Evolutionary conservation across 2,888 invertebrate genomes (phyloP).

Genomic region (Vanessa cardui): DNA sequence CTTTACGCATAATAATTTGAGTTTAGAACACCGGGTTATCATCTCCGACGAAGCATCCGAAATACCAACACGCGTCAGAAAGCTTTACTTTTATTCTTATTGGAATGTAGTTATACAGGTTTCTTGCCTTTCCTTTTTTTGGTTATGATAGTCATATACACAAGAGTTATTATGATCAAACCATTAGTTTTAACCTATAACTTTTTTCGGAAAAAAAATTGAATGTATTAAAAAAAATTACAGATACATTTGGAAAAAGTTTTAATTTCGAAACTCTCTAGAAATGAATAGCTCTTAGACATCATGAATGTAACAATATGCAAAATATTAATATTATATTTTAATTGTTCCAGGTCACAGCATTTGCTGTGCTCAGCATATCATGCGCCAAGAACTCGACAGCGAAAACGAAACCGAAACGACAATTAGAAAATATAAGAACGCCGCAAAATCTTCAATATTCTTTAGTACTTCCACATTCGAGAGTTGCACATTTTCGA

Average conservation of each 20-base stretch:
- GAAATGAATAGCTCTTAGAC: too few species aligned
- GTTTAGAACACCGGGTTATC: conserved; percentile 1
- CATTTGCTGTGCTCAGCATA: conserved; percentile 80
- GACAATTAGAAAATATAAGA: conserved; percentile 79
- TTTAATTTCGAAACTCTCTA: too few species aligned
- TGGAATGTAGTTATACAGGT: conserved; percentile 62
- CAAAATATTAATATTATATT: conserved; percentile 20
- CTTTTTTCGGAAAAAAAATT: too few species aligned
- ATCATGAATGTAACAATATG: too few species aligned
- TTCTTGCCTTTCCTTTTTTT: conserved; percentile 22
- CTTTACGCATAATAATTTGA: neutral
- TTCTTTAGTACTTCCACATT: conserved; percentile 82
- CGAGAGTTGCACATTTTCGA: conserved; percentile 79
- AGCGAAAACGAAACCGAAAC: conserved; percentile 76
- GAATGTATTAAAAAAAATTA: too few species aligned
- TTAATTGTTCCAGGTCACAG: conserved; percentile 81
- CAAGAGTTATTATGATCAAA: conserved; percentile 2
- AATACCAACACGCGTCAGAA: conserved; percentile 30
- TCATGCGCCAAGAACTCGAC: conserved; percentile 76
- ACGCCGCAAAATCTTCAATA: conserved; percentile 84
- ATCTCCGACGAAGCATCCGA: conserved; percentile 7
- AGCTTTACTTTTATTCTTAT: conserved; percentile 61
- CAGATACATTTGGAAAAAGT: too few species aligned
- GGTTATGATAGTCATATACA: neutral
- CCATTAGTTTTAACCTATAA: neutral